Conservation (phyloP, 2,113 vertebrate genomes). For the Vulpes vulpes region DNA sequence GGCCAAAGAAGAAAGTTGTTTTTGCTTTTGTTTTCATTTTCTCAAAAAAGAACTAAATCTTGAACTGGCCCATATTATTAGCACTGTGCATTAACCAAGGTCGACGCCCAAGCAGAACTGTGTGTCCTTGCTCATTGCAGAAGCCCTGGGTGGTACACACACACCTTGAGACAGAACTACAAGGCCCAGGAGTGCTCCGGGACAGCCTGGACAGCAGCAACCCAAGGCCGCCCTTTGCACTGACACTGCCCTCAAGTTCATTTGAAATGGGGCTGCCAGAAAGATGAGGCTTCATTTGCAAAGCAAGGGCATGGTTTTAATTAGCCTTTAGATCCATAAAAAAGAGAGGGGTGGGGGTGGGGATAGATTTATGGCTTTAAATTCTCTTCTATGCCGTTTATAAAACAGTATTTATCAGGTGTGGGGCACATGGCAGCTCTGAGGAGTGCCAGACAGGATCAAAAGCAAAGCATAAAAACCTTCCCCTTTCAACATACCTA, state of each 20-base stretch:
- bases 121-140: not conserved
- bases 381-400: constrained; percentile 75
- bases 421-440: constrained; percentile 81
- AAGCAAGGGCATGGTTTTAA: constrained; percentile 78
- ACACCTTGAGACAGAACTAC: not conserved
- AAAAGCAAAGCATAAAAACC: constrained; percentile 79
- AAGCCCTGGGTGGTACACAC: not conserved
- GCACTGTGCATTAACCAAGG: constrained; percentile 43
- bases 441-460: constrained; percentile 79
- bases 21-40: not conserved
- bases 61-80: constrained; percentile 57
- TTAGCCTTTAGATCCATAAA: constrained; percentile 79
- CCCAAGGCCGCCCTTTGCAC: constrained; percentile 28
- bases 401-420: constrained; percentile 84
- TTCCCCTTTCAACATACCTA: constrained; percentile 76
- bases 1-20: not conserved
- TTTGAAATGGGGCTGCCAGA: constrained; percentile 45
- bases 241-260: constrained; percentile 65
- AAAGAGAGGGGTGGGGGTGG: constrained; percentile 45
- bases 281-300: constrained; percentile 73
- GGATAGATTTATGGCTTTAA: constrained; percentile 78
- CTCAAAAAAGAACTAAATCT: constrained; percentile 12
- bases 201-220: constrained; percentile 36
- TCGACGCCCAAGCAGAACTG: constrained; percentile 54
- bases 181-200: not conserved